Evolutionary conservation across 2,888 invertebrate species (phyloP).

Genomic region (Drosophila rubida): DNA sequence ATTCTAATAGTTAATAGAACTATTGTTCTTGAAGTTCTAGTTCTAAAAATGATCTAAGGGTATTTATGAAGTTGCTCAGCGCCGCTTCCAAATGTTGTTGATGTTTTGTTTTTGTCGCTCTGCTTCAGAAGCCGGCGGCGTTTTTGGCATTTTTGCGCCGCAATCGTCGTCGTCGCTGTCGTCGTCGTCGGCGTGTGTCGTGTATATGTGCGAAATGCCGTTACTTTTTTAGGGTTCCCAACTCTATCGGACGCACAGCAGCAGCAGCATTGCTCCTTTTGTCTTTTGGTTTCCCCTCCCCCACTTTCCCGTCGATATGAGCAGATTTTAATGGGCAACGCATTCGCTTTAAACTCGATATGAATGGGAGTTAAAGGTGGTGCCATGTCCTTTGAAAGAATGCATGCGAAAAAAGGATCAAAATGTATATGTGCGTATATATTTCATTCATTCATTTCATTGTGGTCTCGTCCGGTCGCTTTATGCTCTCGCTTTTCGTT

Average conservation of each 20-base stretch:
- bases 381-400: constrained; percentile 19
- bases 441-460: constrained; percentile 66
- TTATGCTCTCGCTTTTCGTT: constrained; percentile 30
- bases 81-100: neutral
- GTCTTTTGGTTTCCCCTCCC: neutral
- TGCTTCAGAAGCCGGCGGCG: constrained; percentile 38
- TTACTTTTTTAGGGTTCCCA: constrained; percentile 52
- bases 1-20: too few relatives aligned
- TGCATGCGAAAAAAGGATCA: neutral
- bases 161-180: constrained; percentile 20
- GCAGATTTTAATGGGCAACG: constrained; percentile 42
- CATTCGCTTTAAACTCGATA: constrained; percentile 27
- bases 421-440: constrained; percentile 44
- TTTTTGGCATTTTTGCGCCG: constrained; percentile 62
- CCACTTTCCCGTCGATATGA: constrained; percentile 7
- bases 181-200: constrained; percentile 1
- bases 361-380: constrained; percentile 12
- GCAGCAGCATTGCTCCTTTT: neutral
- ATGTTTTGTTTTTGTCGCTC: constrained; percentile 23
- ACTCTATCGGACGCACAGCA: constrained; percentile 8
- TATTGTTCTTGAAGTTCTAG: too few relatives aligned
- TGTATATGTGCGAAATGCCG: constrained; percentile 48
- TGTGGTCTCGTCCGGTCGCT: constrained; percentile 62
- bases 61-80: constrained; percentile 5
- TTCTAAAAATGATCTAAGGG: too few relatives aligned